phyloP scores from a whole-genome alignment of 2,797 vertebrate species.

The Babyrousa celebensis region DNA sequence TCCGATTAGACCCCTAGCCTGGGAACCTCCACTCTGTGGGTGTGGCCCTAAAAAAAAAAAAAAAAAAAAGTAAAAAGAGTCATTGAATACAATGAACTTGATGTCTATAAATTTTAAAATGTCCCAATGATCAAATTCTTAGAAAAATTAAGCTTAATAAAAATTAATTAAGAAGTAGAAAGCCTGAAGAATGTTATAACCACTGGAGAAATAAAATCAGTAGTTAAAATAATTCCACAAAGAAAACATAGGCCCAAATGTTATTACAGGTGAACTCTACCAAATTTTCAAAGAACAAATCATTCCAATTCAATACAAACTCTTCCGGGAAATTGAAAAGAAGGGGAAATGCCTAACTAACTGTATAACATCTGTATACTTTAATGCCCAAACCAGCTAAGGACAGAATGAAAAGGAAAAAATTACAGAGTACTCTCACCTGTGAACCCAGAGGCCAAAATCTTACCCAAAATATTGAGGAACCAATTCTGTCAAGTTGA shows the following conservation, averaged over 20 bases:
- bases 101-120: constrained; percentile 59
- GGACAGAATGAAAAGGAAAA: constrained; percentile 58
- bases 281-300: constrained; percentile 60
- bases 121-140: constrained; percentile 56
- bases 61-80: no score
- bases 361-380: not conserved
- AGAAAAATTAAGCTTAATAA: constrained; percentile 60
- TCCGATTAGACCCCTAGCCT: no score
- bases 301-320: constrained; percentile 27
- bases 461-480: not conserved
- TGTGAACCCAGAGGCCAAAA: constrained; percentile 17
- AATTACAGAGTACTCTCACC: not conserved
- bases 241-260: constrained; percentile 58
- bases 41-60: no score
- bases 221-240: constrained; percentile 71
- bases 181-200: constrained; percentile 56
- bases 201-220: constrained; percentile 73
- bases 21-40: no score
- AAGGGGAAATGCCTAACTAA: not conserved
- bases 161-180: constrained; percentile 57
- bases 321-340: not conserved
- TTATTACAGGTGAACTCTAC: constrained; percentile 57
- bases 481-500: not conserved
- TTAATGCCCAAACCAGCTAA: constrained; percentile 13
- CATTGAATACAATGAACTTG: not conserved